Percentiles rank a stretch among this genome's conserved stretches.
phyloP scores from a whole-genome alignment of 2,888 invertebrate genomes.

The Melanchra persicariae region DNA sequence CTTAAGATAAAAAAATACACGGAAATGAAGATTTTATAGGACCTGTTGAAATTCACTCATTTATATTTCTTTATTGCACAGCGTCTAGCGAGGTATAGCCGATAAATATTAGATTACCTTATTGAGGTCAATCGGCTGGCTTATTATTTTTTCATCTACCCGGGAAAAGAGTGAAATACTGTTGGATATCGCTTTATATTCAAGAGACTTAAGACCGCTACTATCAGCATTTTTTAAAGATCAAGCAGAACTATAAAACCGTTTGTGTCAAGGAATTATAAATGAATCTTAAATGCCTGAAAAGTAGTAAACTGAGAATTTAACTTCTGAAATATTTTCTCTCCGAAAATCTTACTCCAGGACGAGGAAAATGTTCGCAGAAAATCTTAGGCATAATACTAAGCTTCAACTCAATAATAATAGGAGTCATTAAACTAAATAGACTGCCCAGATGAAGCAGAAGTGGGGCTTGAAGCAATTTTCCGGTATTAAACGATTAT shows the following conservation, averaged over 20 bases:
- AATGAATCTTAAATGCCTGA: slow-evolving; percentile 26
- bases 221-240: slow-evolving; percentile 7
- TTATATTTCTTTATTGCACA: neutral
- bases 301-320: slow-evolving; percentile 38
- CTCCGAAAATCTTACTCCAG: slow-evolving; percentile 17
- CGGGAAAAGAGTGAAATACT: neutral
- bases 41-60: too few species aligned
- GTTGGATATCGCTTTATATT: neutral
- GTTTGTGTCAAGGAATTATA: slow-evolving; percentile 23
- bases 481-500: slow-evolving; percentile 61
- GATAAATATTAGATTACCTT: slow-evolving; percentile 29
- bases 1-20: too few species aligned
- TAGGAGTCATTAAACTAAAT: slow-evolving; percentile 54
- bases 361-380: slow-evolving; percentile 21
- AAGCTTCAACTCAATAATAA: slow-evolving; percentile 47
- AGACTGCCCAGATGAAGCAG: slow-evolving; percentile 42
- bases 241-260: slow-evolving; percentile 1
- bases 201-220: neutral
- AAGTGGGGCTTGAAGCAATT: slow-evolving; percentile 57
- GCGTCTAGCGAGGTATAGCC: neutral
- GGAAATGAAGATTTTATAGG: too few species aligned
- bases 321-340: slow-evolving; percentile 14
- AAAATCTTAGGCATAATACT: slow-evolving; percentile 26
- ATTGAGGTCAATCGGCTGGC: slow-evolving; percentile 9
- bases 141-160: slow-evolving; percentile 20